A percentile compares a stretch with the other conserved stretches of the same genome.
Evolutionary conservation across 64 coral and sea anemone species (phyloP).

Genomic region (Trachythela sp.): DNA sequence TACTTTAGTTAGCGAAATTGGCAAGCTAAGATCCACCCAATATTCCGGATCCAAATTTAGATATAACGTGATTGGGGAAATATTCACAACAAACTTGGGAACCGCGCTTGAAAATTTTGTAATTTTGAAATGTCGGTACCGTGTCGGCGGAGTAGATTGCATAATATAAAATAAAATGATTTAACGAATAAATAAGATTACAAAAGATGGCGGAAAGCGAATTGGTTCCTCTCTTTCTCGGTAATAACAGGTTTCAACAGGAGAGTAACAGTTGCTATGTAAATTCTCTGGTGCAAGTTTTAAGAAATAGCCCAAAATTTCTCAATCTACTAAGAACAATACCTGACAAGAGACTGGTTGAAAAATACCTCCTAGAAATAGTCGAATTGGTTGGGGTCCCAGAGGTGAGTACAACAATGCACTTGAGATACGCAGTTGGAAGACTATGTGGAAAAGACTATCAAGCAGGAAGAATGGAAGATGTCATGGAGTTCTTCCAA

Average conservation of each 20-base stretch:
- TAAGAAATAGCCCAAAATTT: background rate
- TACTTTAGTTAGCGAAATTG: too few relatives aligned
- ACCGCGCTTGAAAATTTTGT: too few relatives aligned
- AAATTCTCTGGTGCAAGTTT: background rate
- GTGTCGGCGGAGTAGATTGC: too few relatives aligned
- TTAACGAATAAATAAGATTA: too few relatives aligned
- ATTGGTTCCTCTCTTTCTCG: background rate
- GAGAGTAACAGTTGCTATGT: background rate
- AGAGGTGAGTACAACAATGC: background rate
- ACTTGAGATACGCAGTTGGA: background rate
- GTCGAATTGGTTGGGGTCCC: background rate
- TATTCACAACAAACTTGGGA: too few relatives aligned
- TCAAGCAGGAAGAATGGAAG: background rate
- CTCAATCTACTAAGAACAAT: background rate
- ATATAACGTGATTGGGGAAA: too few relatives aligned
- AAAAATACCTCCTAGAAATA: background rate
- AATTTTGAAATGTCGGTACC: too few relatives aligned
- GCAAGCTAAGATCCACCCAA: too few relatives aligned
- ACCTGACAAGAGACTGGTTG: background rate
- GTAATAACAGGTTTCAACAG: background rate
- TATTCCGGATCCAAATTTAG: too few relatives aligned
- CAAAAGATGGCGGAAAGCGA: background rate
- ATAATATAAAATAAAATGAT: too few relatives aligned
- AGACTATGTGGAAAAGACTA: background rate
- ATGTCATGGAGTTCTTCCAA: background rate